Conservation (phyloP, 2,113 vertebrate species). For the Apaloderma vittatum region DNA sequence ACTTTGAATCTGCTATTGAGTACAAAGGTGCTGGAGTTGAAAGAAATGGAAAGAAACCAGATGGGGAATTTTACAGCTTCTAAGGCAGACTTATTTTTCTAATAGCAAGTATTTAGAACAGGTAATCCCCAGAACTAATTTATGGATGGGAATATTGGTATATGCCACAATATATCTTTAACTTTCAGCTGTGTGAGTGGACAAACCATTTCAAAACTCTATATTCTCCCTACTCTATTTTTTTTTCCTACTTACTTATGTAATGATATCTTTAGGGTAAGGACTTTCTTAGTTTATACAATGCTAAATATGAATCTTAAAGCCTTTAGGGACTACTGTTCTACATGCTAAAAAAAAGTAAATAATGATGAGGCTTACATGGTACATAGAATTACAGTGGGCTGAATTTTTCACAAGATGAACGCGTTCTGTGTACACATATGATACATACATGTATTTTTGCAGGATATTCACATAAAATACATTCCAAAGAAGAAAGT, state of each 20-base stretch:
- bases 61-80: neutral
- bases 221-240: neutral
- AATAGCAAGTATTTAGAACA: neutral
- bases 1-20: neutral
- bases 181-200: neutral
- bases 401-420: neutral
- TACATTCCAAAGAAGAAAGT: neutral
- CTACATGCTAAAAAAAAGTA: neutral
- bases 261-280: neutral
- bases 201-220: neutral
- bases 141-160: neutral
- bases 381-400: too few relatives aligned
- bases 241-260: neutral
- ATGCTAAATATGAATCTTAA: neutral
- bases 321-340: neutral
- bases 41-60: neutral
- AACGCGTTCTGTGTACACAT: neutral
- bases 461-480: neutral
- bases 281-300: neutral
- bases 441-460: neutral
- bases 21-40: neutral
- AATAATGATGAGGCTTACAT: neutral
- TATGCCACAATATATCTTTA: neutral
- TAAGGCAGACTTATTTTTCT: neutral
- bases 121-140: neutral